Percentiles rank a stretch among this genome's conserved stretches.
Conservation (phyloP, 2,113 vertebrate genomes). For the Menura novaehollandiae region DNA sequence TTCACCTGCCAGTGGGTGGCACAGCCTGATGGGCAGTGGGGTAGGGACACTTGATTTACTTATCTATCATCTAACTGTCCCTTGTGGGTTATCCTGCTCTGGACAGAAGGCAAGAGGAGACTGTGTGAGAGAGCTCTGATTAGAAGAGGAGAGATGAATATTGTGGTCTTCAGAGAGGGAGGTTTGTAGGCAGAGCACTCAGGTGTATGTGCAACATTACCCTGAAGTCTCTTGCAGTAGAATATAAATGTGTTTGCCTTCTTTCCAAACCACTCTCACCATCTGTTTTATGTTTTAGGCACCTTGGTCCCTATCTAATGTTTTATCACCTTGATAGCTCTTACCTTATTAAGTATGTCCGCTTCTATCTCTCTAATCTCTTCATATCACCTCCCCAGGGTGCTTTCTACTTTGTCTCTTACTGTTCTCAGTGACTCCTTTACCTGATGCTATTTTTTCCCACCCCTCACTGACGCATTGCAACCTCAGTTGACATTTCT, state of each 20-base stretch:
- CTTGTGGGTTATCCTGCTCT: neutral
- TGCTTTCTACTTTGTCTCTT: neutral
- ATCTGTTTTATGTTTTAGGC: constrained; percentile 2
- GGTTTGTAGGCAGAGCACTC: neutral
- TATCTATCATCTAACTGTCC: neutral
- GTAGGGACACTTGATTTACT: neutral
- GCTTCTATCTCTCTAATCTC: neutral
- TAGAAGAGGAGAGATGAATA: neutral
- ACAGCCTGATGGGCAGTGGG: neutral
- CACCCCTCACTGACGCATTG: neutral
- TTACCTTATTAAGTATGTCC: constrained; percentile 17
- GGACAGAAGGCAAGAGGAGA: neutral
- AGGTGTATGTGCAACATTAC: neutral
- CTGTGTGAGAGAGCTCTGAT: neutral
- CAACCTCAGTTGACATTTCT: neutral
- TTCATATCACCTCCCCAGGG: neutral
- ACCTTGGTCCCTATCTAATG: constrained; percentile 23
- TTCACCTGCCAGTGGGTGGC: neutral
- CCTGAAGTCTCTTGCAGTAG: neutral
- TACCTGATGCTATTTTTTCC: neutral
- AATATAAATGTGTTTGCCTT: neutral
- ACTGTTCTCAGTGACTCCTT: neutral
- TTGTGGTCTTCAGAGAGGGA: neutral
- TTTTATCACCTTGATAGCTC: constrained; percentile 42
- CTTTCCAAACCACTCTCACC: neutral